These are phyloP conservation scores for Lasioglossum lativentre DNA, from an alignment of 2,888 invertebrate genomes.

Conservation along the genomic window DNA sequence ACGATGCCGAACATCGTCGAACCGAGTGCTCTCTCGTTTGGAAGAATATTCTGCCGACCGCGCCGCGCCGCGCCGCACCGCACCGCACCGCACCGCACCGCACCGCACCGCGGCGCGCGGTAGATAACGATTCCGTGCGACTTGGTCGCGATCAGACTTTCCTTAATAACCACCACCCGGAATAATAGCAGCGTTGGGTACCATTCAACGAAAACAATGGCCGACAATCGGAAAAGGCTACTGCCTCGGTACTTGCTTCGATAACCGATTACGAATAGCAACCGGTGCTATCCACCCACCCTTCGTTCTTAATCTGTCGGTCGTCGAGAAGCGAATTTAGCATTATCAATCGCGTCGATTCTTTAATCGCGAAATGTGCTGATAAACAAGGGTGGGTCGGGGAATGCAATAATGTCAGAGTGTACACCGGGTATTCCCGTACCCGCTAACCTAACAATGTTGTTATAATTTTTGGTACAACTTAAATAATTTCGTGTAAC, in stretches of 20 bases:
- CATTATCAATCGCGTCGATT: not conserved
- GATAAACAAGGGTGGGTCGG: not conserved
- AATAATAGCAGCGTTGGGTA: not conserved
- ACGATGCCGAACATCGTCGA: conserved; percentile 16
- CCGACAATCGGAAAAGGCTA: conserved; percentile 1
- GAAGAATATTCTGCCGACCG: not conserved
- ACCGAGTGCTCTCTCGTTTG: conserved; percentile 20
- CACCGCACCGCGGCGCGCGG: too few relatives aligned
- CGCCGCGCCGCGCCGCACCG: too few relatives aligned
- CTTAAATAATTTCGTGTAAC: too few relatives aligned
- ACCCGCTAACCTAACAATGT: not conserved
- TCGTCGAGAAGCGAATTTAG: not conserved
- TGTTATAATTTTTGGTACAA: too few relatives aligned
- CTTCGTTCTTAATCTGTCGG: not conserved
- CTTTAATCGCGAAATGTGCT: not conserved
- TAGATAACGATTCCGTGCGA: not conserved
- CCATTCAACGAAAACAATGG: not conserved
- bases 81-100: too few relatives aligned
- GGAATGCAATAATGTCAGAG: not conserved
- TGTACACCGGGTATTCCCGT: not conserved
- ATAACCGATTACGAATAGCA: not conserved
- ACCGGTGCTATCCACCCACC: not conserved
- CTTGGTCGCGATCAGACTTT: not conserved
- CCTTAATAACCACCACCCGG: not conserved
- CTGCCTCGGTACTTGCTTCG: not conserved